Conservation (phyloP, 2,888 invertebrate genomes). For the Agrotis exclamationis region DNA sequence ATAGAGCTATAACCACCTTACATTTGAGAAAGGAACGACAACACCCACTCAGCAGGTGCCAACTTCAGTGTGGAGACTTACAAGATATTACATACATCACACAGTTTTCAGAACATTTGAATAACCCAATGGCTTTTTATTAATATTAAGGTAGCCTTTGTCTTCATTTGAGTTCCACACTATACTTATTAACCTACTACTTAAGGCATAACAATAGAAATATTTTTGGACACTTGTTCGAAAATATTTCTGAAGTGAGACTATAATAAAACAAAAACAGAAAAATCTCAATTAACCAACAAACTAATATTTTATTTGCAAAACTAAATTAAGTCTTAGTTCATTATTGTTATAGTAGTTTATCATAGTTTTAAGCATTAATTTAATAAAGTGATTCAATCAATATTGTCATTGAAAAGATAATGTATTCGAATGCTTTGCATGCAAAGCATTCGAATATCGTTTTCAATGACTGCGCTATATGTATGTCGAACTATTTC, state of each 20-base stretch:
- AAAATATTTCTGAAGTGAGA: neutral
- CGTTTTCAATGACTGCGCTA: neutral
- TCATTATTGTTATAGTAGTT: constrained; percentile 8
- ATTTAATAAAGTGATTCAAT: constrained; percentile 16
- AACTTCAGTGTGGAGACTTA: too few relatives aligned
- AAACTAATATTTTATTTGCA: neutral
- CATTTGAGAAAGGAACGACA: neutral
- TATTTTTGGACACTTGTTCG: too few relatives aligned
- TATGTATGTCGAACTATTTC: neutral
- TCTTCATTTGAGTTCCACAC: neutral
- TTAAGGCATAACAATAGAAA: neutral
- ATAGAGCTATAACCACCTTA: neutral
- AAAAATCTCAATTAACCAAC: constrained; percentile 17
- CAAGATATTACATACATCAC: too few relatives aligned
- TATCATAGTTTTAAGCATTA: constrained; percentile 1
- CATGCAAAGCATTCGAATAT: constrained; percentile 14
- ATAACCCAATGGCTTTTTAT: too few relatives aligned
- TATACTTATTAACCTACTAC: neutral
- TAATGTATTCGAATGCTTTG: neutral
- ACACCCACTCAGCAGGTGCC: neutral
- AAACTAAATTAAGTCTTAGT: constrained; percentile 14
- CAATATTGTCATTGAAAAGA: constrained; percentile 9
- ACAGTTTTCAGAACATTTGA: too few relatives aligned
- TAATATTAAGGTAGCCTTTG: too few relatives aligned
- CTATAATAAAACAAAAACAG: neutral